phyloP scores from a whole-genome alignment of 2,113 vertebrate species.

The Rhabdornis inornatus region DNA sequence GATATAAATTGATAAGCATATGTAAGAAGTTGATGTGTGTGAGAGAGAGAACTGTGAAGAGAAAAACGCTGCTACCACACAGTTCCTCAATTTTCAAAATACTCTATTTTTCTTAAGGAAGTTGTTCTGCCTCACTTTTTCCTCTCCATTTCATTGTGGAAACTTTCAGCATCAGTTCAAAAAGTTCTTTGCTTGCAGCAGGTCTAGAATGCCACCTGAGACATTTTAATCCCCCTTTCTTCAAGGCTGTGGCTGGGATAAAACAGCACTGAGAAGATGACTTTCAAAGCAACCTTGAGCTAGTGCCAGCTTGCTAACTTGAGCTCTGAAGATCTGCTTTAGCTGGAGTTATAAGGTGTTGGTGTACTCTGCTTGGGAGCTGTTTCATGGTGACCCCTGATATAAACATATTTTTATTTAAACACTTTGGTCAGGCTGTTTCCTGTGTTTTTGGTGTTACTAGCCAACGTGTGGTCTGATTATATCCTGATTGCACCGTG shows the following conservation, averaged over 20 bases:
- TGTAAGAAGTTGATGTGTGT: neutral
- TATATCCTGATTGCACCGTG: neutral
- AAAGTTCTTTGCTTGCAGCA: neutral
- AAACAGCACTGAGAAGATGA: neutral
- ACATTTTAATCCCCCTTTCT: neutral
- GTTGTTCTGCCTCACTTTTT: neutral
- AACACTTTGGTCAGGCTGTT: neutral
- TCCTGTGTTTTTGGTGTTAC: neutral
- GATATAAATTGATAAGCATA: neutral
- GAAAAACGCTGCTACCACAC: neutral
- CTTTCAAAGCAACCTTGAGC: neutral
- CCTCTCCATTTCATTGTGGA: neutral
- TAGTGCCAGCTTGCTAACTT: neutral
- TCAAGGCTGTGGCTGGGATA: neutral
- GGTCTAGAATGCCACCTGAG: neutral
- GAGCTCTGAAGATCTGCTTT: neutral
- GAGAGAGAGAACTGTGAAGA: neutral
- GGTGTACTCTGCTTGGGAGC: neutral
- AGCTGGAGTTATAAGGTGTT: neutral
- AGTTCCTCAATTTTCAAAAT: neutral
- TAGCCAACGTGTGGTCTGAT: fast-evolving
- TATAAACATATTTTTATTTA: neutral
- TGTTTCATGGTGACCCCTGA: neutral
- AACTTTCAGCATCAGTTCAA: neutral
- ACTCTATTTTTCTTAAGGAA: neutral